Conservation (phyloP, 64 coral and sea anemone species). For the Cladopsammia gracilis region DNA sequence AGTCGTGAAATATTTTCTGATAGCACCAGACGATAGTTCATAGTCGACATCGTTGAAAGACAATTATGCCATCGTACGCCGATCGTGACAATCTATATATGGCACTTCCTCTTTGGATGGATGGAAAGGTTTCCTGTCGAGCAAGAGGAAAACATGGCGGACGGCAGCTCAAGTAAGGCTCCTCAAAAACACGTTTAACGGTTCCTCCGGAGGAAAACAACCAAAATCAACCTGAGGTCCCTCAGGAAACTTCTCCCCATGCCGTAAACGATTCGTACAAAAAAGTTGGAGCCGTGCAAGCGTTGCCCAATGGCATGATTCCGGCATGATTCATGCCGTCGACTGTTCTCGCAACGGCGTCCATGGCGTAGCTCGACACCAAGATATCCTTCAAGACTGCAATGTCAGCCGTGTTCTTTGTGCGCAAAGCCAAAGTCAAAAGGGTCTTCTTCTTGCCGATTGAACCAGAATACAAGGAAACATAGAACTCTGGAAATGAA, state of each 20-base stretch:
- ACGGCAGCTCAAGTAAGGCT: too few species aligned
- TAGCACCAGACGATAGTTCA: background rate
- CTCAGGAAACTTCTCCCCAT: too few species aligned
- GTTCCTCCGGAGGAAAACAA: too few species aligned
- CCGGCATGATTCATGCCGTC: conserved; percentile 33
- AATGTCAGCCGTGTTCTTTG: conserved; percentile 70
- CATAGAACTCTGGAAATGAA: background rate
- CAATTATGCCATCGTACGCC: background rate
- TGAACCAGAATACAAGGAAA: conserved; percentile 57
- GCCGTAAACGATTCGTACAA: background rate
- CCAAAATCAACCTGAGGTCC: too few species aligned
- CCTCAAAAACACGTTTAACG: too few species aligned
- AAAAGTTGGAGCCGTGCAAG: conserved; percentile 70
- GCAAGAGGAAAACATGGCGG: background rate
- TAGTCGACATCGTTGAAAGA: background rate
- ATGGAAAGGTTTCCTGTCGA: conserved; percentile 12
- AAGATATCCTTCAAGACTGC: conserved; percentile 42
- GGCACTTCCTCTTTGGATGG: conserved; percentile 46
- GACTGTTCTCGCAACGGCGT: conserved; percentile 58
- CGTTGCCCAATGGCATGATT: conserved; percentile 36
- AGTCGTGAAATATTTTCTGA: too few species aligned
- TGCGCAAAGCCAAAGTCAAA: conserved; percentile 77
- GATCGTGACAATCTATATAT: background rate
- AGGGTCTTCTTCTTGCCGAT: conserved; percentile 74
- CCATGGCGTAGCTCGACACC: conserved; percentile 47